Evolutionary conservation across 2,888 invertebrate species (phyloP).

Genomic region (Drosophila parthenogenetica): DNA sequence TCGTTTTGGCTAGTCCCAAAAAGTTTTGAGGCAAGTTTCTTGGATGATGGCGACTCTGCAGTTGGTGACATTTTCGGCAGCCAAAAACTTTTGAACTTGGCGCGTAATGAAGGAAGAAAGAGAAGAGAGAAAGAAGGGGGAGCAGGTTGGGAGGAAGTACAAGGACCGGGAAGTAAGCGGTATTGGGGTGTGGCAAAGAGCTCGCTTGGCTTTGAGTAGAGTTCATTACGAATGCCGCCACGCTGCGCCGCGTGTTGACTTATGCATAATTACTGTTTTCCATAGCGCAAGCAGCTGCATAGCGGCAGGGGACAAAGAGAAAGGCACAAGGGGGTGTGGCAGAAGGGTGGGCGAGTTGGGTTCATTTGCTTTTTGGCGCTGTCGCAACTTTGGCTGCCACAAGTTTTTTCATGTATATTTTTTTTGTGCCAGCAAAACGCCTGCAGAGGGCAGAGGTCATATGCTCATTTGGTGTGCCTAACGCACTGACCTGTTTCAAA

Average conservation of each 20-base stretch:
- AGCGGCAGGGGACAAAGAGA: background rate
- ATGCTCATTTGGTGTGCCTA: slow-evolving; percentile 79
- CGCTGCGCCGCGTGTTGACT: slow-evolving; percentile 76
- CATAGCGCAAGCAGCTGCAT: slow-evolving; percentile 39
- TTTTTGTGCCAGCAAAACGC: slow-evolving; percentile 17
- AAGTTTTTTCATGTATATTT: slow-evolving; percentile 38
- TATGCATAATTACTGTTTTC: slow-evolving; percentile 78
- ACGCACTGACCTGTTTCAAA: slow-evolving; percentile 79
- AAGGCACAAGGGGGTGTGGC: background rate
- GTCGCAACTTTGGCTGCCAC: slow-evolving; percentile 28
- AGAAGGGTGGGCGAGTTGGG: background rate
- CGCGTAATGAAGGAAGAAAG: slow-evolving; percentile 53
- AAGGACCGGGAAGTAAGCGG: background rate
- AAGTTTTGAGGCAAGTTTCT: slow-evolving; percentile 63
- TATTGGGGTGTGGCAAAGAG: slow-evolving; percentile 50
- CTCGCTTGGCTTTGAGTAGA: slow-evolving; percentile 77
- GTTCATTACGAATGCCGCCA: slow-evolving; percentile 78
- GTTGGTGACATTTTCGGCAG: slow-evolving; percentile 78
- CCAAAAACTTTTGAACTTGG: slow-evolving; percentile 76
- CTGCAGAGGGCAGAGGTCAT: slow-evolving; percentile 45
- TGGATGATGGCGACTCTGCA: slow-evolving; percentile 53
- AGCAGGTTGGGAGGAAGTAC: no score
- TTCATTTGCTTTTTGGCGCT: background rate
- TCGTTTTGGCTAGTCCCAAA: slow-evolving; percentile 36
- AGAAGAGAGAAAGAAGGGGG: background rate